These are phyloP conservation scores for Okamejei kenojei DNA, from an alignment of 2,797 vertebrate genomes.

Conservation along the genomic window DNA sequence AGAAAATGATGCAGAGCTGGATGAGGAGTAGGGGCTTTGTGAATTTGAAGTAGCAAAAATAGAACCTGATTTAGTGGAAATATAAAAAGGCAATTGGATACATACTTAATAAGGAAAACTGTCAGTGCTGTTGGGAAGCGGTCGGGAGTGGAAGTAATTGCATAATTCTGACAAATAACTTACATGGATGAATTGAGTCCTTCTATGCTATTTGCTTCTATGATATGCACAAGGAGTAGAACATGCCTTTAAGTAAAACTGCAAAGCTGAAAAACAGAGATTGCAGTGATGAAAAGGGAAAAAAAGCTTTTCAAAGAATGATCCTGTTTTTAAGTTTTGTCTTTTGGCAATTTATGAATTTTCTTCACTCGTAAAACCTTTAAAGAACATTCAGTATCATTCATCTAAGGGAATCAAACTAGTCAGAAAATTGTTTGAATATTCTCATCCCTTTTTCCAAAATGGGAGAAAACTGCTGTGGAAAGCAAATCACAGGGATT, in stretches of 20 bases:
- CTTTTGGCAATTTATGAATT: background rate
- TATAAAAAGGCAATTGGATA: background rate
- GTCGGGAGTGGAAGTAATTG: background rate
- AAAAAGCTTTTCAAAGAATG: background rate
- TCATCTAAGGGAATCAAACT: background rate
- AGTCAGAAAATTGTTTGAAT: background rate
- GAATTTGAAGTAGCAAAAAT: background rate
- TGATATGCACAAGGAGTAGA: background rate
- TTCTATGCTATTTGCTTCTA: background rate
- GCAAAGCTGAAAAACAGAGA: background rate
- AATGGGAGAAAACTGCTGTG: background rate
- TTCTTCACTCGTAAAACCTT: background rate
- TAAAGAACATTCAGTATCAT: background rate
- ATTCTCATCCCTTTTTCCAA: background rate
- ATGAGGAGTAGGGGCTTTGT: background rate
- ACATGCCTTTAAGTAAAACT: background rate
- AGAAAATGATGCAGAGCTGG: background rate
- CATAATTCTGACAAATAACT: background rate
- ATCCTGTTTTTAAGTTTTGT: background rate
- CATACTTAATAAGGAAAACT: background rate
- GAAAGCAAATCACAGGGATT: conserved; percentile 11
- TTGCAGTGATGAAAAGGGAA: background rate
- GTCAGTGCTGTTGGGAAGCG: background rate
- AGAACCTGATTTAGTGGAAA: background rate
- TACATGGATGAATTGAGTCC: background rate